A percentile compares a stretch with the other conserved stretches of the same genome.
These are phyloP conservation scores for Nasonovia ribisnigri DNA, from an alignment of 2,888 invertebrate genomes.

Conservation along the genomic window DNA sequence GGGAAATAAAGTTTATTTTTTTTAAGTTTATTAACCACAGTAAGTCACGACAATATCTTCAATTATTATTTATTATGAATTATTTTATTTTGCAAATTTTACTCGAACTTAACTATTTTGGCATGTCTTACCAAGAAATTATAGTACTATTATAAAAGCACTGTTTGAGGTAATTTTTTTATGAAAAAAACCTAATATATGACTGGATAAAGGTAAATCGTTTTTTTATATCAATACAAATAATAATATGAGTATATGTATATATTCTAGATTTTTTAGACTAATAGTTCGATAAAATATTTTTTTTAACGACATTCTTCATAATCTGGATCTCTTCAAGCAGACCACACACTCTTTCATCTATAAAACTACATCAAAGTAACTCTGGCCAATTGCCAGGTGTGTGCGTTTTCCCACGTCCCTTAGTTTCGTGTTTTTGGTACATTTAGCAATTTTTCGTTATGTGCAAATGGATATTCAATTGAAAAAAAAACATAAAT, in stretches of 20 bases:
- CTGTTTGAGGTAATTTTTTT: not conserved
- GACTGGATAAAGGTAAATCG: too few species aligned
- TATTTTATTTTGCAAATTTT: not conserved
- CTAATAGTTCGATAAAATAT: not conserved
- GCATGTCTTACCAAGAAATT: not conserved
- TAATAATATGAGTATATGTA: not conserved
- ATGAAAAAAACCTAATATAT: not conserved
- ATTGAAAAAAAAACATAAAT: constrained; percentile 38
- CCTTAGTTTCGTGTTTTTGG: constrained; percentile 32
- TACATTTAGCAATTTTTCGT: constrained; percentile 47
- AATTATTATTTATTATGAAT: not conserved
- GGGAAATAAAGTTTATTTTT: not conserved
- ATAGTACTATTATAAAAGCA: not conserved
- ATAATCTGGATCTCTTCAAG: not conserved
- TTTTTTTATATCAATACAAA: not conserved
- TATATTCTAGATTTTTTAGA: not conserved
- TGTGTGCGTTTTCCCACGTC: constrained; percentile 16
- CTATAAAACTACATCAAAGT: not conserved
- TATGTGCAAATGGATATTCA: constrained; percentile 14
- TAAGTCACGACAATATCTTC: not conserved
- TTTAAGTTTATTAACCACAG: not conserved
- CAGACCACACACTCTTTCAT: not conserved
- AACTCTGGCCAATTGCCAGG: constrained; percentile 35
- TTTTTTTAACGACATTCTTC: not conserved
- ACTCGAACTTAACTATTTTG: not conserved